Percentiles rank a stretch among this genome's conserved stretches.
Conservation (phyloP, 1,140 invertebrate species). For the Zaprionus vittiger region DNA sequence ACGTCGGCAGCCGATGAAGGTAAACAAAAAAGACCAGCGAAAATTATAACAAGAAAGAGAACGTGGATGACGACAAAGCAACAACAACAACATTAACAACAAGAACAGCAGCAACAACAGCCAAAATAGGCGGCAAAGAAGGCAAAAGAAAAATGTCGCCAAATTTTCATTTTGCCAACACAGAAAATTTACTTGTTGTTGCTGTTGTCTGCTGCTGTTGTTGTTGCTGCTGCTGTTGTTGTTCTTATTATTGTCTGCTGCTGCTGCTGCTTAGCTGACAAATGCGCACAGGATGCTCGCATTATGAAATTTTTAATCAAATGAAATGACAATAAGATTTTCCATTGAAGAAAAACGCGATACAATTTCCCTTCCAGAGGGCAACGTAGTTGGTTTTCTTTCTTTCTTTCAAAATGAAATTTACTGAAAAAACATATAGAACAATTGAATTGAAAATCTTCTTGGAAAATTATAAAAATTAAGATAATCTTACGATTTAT, state of each 20-base stretch:
- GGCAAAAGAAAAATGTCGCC: slow-evolving; percentile 60
- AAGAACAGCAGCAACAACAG: not conserved
- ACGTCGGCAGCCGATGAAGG: slow-evolving; percentile 31
- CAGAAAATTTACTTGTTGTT: slow-evolving; percentile 15
- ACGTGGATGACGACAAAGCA: slow-evolving; percentile 28
- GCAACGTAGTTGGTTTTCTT: not conserved
- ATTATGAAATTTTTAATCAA: slow-evolving; percentile 79
- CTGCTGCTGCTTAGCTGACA: slow-evolving; percentile 46
- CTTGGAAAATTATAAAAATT: not conserved
- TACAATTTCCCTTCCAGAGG: not conserved
- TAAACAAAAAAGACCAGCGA: slow-evolving; percentile 58
- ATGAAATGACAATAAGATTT: slow-evolving; percentile 76
- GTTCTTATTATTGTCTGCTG: slow-evolving; percentile 13
- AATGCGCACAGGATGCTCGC: slow-evolving; percentile 46
- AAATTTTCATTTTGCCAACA: slow-evolving; percentile 45
- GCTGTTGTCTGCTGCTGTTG: slow-evolving; percentile 13
- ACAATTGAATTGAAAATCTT: not conserved
- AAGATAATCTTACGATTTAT: not conserved
- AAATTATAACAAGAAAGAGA: slow-evolving; percentile 35
- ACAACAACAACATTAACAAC: slow-evolving; percentile 7
- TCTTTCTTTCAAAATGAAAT: not conserved
- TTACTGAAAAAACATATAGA: not conserved
- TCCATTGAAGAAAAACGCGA: slow-evolving; percentile 35
- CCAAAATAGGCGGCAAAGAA: slow-evolving; percentile 45
- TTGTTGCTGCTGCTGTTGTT: slow-evolving; percentile 12